Conservation (phyloP, 37 sponge, comb jelly and placozoan species). For the Tethya wilhelma region DNA sequence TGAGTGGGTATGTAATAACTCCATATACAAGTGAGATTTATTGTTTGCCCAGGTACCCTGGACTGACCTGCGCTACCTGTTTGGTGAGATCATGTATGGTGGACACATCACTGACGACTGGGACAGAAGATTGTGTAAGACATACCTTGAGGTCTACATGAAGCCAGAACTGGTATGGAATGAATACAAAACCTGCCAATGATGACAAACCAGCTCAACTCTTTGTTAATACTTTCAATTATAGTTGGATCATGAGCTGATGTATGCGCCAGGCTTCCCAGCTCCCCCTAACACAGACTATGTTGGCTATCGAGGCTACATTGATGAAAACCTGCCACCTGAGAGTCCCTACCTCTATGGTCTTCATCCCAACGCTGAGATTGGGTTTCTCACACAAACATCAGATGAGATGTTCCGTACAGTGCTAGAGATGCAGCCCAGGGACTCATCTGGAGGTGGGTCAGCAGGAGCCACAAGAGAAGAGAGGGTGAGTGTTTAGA, state of each 20-base stretch:
- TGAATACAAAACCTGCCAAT: neutral
- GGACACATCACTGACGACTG: conserved; percentile 99
- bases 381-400: conserved; percentile 95
- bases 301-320: conserved; percentile 86
- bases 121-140: conserved; percentile 96
- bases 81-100: conserved; percentile 99
- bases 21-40: no score
- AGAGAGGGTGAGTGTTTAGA: conserved; percentile 89
- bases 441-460: conserved; percentile 85
- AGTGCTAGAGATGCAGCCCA: conserved; percentile 99
- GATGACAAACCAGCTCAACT: neutral
- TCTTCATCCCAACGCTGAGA: conserved; percentile 98
- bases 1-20: neutral
- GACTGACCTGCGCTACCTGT: conserved; percentile 98
- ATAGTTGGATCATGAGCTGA: conserved; percentile 85
- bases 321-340: conserved; percentile 93
- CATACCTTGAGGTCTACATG: conserved; percentile 97
- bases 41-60: conserved; percentile 98
- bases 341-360: conserved; percentile 98
- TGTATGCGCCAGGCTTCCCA: conserved; percentile 89
- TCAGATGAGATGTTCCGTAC: conserved; percentile 95
- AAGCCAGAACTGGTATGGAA: conserved; percentile 87
- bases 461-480: conserved; percentile 87
- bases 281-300: conserved; percentile 93
- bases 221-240: neutral